A percentile compares a stretch with the other conserved stretches of the same genome.
Conservation (phyloP, 1,140 invertebrate species). For the Papilio aristodemus region DNA sequence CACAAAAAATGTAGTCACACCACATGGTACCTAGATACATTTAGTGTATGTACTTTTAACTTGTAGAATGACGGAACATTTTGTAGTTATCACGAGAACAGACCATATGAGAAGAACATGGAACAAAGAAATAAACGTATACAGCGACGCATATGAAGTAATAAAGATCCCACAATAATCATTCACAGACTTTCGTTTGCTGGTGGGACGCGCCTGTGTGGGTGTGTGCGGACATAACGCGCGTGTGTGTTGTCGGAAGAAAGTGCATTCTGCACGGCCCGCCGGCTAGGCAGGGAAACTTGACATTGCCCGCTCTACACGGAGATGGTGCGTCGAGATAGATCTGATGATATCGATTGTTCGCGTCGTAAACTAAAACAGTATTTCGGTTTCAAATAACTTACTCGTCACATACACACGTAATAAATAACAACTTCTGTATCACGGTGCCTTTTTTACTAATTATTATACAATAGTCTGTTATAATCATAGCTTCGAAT, state of each 20-base stretch:
- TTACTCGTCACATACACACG: no score
- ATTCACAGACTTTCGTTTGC: conserved; percentile 58
- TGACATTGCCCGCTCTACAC: conserved; percentile 55
- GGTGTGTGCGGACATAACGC: not conserved
- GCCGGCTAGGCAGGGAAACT: conserved; percentile 66
- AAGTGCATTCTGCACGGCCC: conserved; percentile 70
- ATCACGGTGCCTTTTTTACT: no score
- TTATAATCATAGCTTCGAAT: not conserved
- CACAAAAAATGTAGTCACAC: no score
- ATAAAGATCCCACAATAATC: conserved; percentile 39
- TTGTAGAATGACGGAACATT: not conserved
- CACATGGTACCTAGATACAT: no score
- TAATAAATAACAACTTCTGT: no score
- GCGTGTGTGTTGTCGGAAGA: conserved; percentile 62
- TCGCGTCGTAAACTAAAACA: no score
- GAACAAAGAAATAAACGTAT: not conserved
- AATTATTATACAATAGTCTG: no score
- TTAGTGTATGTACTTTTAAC: not conserved
- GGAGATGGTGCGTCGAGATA: conserved; percentile 20
- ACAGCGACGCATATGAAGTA: conserved; percentile 5
- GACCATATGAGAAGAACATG: not conserved
- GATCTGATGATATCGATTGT: conserved; percentile 45
- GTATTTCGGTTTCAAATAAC: not conserved
- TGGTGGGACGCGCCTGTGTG: conserved; percentile 23
- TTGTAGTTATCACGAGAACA: not conserved